Conservation (phyloP, 2,113 vertebrate species). For the Collichthys lucidus region DNA sequence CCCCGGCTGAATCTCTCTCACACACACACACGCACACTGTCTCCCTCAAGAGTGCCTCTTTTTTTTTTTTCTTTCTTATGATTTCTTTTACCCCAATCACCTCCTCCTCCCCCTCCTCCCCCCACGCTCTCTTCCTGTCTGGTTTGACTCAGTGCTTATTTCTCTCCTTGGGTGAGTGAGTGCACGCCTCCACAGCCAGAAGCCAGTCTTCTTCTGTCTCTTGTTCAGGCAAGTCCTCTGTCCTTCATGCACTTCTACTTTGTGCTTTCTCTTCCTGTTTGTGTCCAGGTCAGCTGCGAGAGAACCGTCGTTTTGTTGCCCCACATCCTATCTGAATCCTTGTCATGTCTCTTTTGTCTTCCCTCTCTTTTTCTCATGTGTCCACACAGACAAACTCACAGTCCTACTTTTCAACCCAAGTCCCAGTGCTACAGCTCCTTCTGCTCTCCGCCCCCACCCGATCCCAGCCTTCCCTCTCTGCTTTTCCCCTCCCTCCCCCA, state of each 20-base stretch:
- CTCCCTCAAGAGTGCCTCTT: conserved; percentile 7
- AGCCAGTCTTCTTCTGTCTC: background rate
- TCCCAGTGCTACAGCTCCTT: conserved; percentile 50
- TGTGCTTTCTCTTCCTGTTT: conserved; percentile 3
- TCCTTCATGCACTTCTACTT: conserved; percentile 1
- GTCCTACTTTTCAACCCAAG: conserved; percentile 29
- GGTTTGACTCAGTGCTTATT: conserved; percentile 1
- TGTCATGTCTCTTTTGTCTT: conserved; percentile 9
- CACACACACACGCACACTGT: background rate
- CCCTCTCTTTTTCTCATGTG: conserved; percentile 10
- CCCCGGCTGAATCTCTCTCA: background rate
- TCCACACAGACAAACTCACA: conserved; percentile 28
- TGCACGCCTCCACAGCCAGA: conserved; percentile 11
- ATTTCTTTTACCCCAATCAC: background rate
- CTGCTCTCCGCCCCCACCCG: conserved; percentile 58
- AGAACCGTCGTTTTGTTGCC: background rate
- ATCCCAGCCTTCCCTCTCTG: conserved; percentile 36
- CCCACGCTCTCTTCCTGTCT: conserved; percentile 14
- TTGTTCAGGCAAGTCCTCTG: conserved; percentile 34
- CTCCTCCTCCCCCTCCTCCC: background rate
- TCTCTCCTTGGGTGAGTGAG: background rate
- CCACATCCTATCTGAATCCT: conserved; percentile 12
- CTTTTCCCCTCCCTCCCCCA: conserved; percentile 48
- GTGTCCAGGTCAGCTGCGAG: conserved; percentile 3
- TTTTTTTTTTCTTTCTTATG: conserved; percentile 26